Base-by-base conservation (phyloP, 2,113 vertebrate genomes). In the Cacatua alba region DNA sequence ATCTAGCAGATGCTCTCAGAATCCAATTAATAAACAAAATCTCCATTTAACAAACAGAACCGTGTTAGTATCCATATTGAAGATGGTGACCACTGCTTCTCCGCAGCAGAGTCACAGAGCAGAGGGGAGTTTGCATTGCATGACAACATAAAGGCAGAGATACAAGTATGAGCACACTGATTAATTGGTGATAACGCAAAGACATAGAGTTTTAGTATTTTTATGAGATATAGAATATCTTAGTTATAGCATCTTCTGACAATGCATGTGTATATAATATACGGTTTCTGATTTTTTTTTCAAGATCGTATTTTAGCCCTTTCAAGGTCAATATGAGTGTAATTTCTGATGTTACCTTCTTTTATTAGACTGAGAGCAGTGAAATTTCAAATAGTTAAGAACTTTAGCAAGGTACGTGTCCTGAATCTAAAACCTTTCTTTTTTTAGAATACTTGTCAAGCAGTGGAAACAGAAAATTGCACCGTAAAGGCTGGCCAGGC, bases 161-260 rank as follows among this genome's bases (percentile, higher is more conserved):
- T n/a, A 49, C 5, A 51, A 59, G 7, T 46, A 17, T 1, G 0
- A 5, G 17, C 26, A 49, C 18, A 4, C 3, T 35, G 46, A 5
- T 43, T 59, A 52, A 48, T 13, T 69, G 31, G 2, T 63, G 20
- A 83, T 16, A 76, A 57, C 7, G 53, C 43, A 84, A 86, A 92
- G 19, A 31, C 9, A 24, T 0, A 19, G 6, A 44, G 65, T 60
- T 48, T 28, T 53, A 52, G 1, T 14, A 28, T 52, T 63, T 86
- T 78, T 77, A 35, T 86, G 63, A 52, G 17, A 78, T 43, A 68
- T 4, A 64, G 3, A 52, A 13, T 70, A 65, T 51, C 2, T 17
- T 57, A 35, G 25, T 33, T 37, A 55, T 15, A 74, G 6, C 2
- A 44, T 31, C 9, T 71, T 68, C 35, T 86, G 12, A 33, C 57